Conservation (phyloP, 1,140 invertebrate genomes). For the Pteromalus puparum region DNA sequence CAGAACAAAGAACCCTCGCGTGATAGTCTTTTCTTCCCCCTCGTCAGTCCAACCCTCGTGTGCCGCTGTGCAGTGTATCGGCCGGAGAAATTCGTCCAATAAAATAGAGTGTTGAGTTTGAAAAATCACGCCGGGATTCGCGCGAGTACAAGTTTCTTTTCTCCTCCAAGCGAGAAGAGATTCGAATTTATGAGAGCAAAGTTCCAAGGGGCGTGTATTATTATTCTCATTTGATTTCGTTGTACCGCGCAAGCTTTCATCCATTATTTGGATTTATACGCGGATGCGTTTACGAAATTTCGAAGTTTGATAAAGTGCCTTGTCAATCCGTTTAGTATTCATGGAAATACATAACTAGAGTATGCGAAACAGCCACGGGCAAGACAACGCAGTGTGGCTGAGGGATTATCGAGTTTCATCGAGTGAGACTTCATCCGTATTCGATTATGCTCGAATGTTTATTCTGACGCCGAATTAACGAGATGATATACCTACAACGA, state of each 20-base stretch:
- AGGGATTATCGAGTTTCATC: neutral
- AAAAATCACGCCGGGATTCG: constrained; percentile 7
- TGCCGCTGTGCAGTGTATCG: constrained; percentile 39
- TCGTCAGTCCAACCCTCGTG: constrained; percentile 9
- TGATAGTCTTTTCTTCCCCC: neutral
- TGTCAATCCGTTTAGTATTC: constrained; percentile 11
- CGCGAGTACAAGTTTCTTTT: neutral
- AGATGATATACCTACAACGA: too few species aligned
- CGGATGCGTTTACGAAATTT: neutral
- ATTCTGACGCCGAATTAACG: too few species aligned
- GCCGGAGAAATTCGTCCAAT: constrained; percentile 46
- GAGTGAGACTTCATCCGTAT: neutral
- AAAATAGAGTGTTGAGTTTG: constrained; percentile 29
- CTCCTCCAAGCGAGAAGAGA: neutral
- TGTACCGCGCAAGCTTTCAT: neutral
- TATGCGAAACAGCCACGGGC: neutral
- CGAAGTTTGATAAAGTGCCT: neutral
- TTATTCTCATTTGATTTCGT: too few species aligned
- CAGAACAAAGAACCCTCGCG: constrained; percentile 17
- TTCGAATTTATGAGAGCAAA: neutral
- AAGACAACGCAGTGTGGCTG: neutral
- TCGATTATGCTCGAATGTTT: too few species aligned
- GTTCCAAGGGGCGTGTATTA: too few species aligned
- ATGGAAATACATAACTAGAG: neutral
- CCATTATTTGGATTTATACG: neutral